Base-by-base conservation (phyloP, 2,113 vertebrate species). In the Nycticebus coucang region DNA sequence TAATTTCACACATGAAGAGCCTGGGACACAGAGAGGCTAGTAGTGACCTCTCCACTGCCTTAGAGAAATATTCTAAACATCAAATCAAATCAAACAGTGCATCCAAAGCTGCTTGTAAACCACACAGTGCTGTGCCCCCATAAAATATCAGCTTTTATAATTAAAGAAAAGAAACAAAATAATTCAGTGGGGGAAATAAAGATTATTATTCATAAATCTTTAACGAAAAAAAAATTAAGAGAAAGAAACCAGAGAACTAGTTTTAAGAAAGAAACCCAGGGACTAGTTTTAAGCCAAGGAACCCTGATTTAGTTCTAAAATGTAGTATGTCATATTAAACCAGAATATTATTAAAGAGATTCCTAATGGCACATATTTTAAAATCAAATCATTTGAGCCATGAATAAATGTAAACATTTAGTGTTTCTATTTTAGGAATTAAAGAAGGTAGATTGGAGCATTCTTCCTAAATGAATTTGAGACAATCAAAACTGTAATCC, bases 311-410 rank as follows among this genome's bases (percentile, higher is more conserved):
- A 21, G 22, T 89, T 81, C 37, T 79, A 88, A n/a, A 94, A 50
- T 9, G 28, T 35, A 45, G 21, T 60, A 55, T 21, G 13, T 62
- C 69, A 89, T 79, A 88, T 84, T 85, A 95, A 95, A 69, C 14
- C 28, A 89, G 30, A 7, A 77, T 82, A 77, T 84, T 75, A 89
- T 69, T 37, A 81, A 81, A 72, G 55, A 53, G 35, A 68, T 69
- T 86, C 60, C 11, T 82, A 71, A 13, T 37, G 45, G 45, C 69
- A 86, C 41, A 35, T 35, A 37, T 33, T 33, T 94, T 86, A 82
- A 95, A 85, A 84, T 77, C 11, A 84, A 92, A 75, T 69, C 66
- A 37, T 89, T 72, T 87, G 28, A 74, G 77, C 82, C 50, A 62
- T 26, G 28, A 78, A 78, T 28, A 84, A 86, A 87, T 37, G 28